Evolutionary conservation across 2,797 vertebrate genomes (phyloP), one percentile per base, ranked within the genome.

Genomic region (Rhinophrynus dorsalis): DNA sequence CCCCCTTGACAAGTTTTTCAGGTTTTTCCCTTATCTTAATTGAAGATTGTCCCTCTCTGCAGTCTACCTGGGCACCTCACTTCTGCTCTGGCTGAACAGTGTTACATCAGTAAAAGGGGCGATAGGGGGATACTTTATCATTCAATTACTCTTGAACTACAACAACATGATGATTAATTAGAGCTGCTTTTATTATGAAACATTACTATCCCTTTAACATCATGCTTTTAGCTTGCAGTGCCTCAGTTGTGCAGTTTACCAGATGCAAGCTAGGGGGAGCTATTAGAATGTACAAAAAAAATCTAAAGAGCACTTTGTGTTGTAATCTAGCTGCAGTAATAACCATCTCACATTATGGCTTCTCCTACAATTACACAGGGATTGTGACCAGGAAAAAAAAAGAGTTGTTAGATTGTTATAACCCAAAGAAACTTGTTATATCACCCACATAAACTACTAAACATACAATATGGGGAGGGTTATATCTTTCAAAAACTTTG

Each of bases 191-290:
- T n/a, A n/a, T n/a, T n/a, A n/a, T n/a, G n/a, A n/a, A n/a, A n/a
- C n/a, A n/a, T n/a, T n/a, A n/a, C n/a, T n/a, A n/a, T n/a, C n/a
- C n/a, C n/a, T n/a, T n/a, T n/a, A n/a, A n/a, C n/a, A n/a, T n/a
- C n/a, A n/a, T n/a, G n/a, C n/a, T n/a, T n/a, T n/a, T n/a, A n/a
- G n/a, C n/a, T n/a, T n/a, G n/a, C n/a, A n/a, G n/a, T n/a, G n/a
- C n/a, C n/a, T n/a, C n/a, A n/a, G n/a, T n/a, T n/a, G n/a, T 48
- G 57, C 67, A 69, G 4, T 61, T 69, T 44, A 9, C 57, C 32
- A 17, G 26, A 18, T 54, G n/a, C 42, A 7, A 61, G 67, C 67
- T 69, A 69, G 67, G 37, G 67, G 67, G 67, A 52, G 57, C 67
- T 29, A 38, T 61, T 23, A 54, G 67, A 42, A 54, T 52, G 38